These are phyloP conservation scores for Salarias fasciatus DNA, from an alignment of 2,797 vertebrate species.

Conservation along the genomic window DNA sequence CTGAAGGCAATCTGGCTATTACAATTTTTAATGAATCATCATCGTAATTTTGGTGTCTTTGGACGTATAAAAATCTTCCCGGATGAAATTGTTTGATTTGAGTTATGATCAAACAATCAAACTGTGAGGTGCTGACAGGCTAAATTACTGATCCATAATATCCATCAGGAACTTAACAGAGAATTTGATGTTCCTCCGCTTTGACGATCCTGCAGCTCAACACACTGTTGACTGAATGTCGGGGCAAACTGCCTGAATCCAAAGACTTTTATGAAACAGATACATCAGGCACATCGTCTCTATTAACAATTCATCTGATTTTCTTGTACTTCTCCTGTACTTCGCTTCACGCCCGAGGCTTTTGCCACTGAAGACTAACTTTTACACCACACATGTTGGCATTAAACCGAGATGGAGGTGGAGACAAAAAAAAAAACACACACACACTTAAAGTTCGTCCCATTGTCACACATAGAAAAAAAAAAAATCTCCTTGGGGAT, in stretches of 20 bases:
- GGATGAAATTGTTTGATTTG: too few species aligned
- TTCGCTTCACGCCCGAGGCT: conserved; percentile 15
- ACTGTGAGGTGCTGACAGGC: too few species aligned
- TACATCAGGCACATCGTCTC: conserved; percentile 31
- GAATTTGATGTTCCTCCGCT: conserved; percentile 5
- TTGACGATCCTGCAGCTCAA: conserved; percentile 14
- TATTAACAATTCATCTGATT: conserved; percentile 26
- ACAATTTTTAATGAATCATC: too few species aligned
- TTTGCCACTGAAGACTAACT: conserved; percentile 2
- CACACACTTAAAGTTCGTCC: conserved; percentile 54
- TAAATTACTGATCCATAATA: not conserved
- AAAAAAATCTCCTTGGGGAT: conserved; percentile 64
- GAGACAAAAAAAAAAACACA: conserved; percentile 8
- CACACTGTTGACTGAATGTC: conserved; percentile 25
- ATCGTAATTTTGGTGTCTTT: too few species aligned
- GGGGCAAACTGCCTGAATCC: conserved; percentile 29
- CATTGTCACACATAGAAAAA: conserved; percentile 43
- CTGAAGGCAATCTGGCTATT: too few species aligned
- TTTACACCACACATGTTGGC: conserved; percentile 6
- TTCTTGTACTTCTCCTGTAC: conserved; percentile 1
- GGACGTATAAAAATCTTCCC: too few species aligned
- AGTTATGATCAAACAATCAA: too few species aligned
- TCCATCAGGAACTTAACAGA: conserved; percentile 14
- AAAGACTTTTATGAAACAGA: conserved; percentile 43
- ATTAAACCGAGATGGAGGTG: conserved; percentile 28